A percentile compares a stretch with the other conserved stretches of the same genome.
phyloP scores from a whole-genome alignment of 1,140 invertebrate genomes.

The Scaptomyza graminum region DNA sequence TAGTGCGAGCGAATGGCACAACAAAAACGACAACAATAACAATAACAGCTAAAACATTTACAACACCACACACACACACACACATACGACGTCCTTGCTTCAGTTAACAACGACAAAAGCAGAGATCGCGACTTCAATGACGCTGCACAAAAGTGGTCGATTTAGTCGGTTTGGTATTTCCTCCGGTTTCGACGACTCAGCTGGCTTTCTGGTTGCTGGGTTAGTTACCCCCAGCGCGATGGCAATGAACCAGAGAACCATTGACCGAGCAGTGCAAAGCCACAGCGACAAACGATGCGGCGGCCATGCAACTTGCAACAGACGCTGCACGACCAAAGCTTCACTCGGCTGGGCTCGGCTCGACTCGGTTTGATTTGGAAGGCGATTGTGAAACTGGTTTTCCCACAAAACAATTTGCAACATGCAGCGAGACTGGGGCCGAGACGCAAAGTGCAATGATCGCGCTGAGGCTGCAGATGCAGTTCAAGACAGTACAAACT shows the following conservation, averaged over 20 bases:
- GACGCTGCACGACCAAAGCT: constrained; percentile 43
- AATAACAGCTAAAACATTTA: constrained; percentile 1
- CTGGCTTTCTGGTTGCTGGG: constrained; percentile 62
- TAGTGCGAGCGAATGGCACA: constrained; percentile 54
- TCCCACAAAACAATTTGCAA: constrained; percentile 67
- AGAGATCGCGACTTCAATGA: constrained; percentile 46
- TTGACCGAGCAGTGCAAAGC: constrained; percentile 75
- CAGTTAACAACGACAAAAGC: constrained; percentile 55
- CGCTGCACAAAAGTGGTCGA: constrained; percentile 65
- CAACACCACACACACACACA: constrained; percentile 8
- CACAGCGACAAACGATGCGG: constrained; percentile 25
- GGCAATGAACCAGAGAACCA: constrained; percentile 84
- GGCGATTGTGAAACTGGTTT: constrained; percentile 63
- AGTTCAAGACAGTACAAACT: constrained; percentile 6
- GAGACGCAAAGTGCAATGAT: constrained; percentile 76
- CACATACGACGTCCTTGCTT: constrained; percentile 68
- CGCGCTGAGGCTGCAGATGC: constrained; percentile 62
- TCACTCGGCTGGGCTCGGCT: constrained; percentile 32
- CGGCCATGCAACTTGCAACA: constrained; percentile 62
- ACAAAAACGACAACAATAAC: neutral
- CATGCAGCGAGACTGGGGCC: constrained; percentile 45
- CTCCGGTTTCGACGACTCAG: constrained; percentile 36
- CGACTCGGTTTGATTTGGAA: neutral
- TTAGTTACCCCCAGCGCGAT: constrained; percentile 83
- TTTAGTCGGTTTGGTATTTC: constrained; percentile 40